Conservation (phyloP, 2,888 invertebrate genomes). For the Stenoptilia bipunctidactyla region DNA sequence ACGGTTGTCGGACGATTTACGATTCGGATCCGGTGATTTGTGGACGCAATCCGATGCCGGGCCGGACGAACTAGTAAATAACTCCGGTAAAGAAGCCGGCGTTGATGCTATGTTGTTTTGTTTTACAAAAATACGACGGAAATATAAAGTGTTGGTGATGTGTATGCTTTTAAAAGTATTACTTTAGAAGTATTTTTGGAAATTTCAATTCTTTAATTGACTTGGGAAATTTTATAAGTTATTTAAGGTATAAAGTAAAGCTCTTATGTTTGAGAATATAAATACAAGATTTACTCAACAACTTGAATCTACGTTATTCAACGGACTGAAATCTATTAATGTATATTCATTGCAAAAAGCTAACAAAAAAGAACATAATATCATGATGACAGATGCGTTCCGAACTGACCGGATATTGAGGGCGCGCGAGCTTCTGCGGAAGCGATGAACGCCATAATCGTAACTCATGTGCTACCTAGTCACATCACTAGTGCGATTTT, state of each 20-base stretch:
- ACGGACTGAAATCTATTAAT: no score
- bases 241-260: no score
- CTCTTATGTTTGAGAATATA: no score
- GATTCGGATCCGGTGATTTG: slow-evolving; percentile 4
- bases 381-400: slow-evolving; percentile 18
- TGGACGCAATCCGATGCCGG: not conserved
- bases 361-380: slow-evolving; percentile 13
- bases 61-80: not conserved
- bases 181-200: no score
- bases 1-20: slow-evolving; percentile 4
- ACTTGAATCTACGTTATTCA: no score
- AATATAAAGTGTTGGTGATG: no score
- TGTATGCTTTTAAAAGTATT: no score
- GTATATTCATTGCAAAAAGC: not conserved
- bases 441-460: slow-evolving; percentile 36
- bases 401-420: slow-evolving; percentile 32
- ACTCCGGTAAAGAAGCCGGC: not conserved
- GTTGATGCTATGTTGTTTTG: not conserved
- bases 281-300: no score
- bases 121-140: not conserved
- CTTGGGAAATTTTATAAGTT: no score
- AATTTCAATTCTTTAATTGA: no score
- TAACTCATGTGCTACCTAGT: slow-evolving; percentile 38
- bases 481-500: no score
- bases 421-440: slow-evolving; percentile 25